Evolutionary conservation across 2,888 invertebrate genomes (phyloP), one percentile per base, ranked within the genome.

Genomic region (Bugula neritina): DNA sequence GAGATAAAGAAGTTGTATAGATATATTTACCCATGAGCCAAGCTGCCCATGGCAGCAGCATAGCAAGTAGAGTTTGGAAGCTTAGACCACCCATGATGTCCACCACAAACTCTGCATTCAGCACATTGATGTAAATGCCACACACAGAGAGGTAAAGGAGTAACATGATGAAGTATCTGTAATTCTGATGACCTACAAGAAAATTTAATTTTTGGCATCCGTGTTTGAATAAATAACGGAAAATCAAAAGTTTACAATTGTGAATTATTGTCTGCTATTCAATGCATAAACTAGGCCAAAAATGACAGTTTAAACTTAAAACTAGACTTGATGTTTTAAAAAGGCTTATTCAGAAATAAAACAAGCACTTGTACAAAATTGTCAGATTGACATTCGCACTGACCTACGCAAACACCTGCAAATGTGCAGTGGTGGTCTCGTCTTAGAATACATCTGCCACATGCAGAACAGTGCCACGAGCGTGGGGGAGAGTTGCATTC

Each of bases 351-450:
- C n/a, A n/a, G n/a, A n/a, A n/a, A n/a, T n/a, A n/a, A n/a, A n/a
- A n/a, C n/a, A n/a, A n/a, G n/a, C n/a, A n/a, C n/a, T n/a, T n/a
- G n/a, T n/a, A n/a, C n/a, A n/a, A n/a, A n/a, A n/a, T n/a, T n/a
- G n/a, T n/a, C n/a, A n/a, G n/a, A n/a, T n/a, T n/a, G n/a, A n/a
- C n/a, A n/a, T n/a, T n/a, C n/a, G n/a, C n/a, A 57, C 57, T 57
- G 3, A 63, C 63, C 63, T 29, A 63, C 63, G n/a, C 63, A 63
- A 2, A 63, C 63, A 10, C 63, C 63, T 25, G 63, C 63, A 63
- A 63, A 63, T 63, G 63, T 63, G 63, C 63, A 63, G 31, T 63
- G 63, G 31, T 63, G 63, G 31, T 63, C 63, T 31, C 63, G 2
- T 31, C 63, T 27, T 31, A 63, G 27, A n/a, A 63, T 34, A 63